These are phyloP conservation scores for Phylloscopus whistleri DNA, from an alignment of 2,113 vertebrate genomes.

Conservation along the genomic window DNA sequence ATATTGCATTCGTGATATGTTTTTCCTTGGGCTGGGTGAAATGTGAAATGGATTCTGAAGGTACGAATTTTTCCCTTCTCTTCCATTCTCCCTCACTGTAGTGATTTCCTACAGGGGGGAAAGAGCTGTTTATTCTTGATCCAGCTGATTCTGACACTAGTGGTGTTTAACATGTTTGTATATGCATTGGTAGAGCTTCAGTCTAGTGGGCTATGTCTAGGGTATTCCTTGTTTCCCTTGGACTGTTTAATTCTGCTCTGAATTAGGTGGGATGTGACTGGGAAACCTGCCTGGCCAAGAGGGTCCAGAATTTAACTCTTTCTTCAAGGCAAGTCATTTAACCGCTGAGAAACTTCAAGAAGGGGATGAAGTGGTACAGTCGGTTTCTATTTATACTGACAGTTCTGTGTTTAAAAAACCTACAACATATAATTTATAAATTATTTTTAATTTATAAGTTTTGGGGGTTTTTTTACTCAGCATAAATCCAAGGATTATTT, in stretches of 20 bases:
- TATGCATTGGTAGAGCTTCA: not conserved
- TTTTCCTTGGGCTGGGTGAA: not conserved
- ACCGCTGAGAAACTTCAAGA: not conserved
- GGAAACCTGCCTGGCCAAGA: not conserved
- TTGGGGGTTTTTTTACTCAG: not conserved
- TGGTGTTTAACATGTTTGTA: not conserved
- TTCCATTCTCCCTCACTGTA: accelerated
- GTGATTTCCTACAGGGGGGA: accelerated
- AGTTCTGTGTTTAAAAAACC: not conserved
- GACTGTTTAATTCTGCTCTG: not conserved
- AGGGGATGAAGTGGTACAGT: accelerated
- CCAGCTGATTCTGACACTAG: not conserved
- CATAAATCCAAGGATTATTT: not conserved
- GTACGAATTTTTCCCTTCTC: not conserved
- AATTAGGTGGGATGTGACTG: not conserved
- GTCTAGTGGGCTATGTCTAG: accelerated
- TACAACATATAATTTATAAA: not conserved
- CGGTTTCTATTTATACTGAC: not conserved
- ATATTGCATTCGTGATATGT: accelerated
- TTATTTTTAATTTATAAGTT: not conserved
- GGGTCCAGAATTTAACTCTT: not conserved
- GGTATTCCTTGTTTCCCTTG: not conserved
- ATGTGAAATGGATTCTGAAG: not conserved
- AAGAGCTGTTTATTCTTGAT: not conserved
- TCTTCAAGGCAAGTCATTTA: not conserved